Evolutionary conservation across 2,113 vertebrate genomes (phyloP).

Genomic region (Tinamus guttatus): DNA sequence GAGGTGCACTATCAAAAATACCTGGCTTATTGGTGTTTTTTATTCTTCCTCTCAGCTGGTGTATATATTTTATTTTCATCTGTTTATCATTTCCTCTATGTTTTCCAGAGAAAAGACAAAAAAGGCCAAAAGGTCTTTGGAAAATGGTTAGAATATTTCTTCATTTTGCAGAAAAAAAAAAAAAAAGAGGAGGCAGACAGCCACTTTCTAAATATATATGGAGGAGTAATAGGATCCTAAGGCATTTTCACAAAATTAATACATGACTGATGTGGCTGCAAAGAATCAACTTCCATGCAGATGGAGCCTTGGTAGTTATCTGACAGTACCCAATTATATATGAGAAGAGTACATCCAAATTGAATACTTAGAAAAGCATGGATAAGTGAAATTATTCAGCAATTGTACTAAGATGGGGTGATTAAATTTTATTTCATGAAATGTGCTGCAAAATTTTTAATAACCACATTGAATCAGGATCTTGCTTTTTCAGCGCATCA

Average conservation of each 20-base stretch:
- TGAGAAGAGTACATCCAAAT: not conserved
- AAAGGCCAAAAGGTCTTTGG: not conserved
- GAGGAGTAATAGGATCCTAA: not conserved
- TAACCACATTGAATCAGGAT: not conserved
- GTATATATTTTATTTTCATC: not conserved
- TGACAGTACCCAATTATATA: not conserved
- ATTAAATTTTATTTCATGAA: not conserved
- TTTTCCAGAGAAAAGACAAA: not conserved
- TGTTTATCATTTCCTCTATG: not conserved
- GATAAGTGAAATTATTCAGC: not conserved
- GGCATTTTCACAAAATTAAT: too few species aligned
- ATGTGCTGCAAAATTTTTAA: not conserved
- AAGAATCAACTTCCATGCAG: too few species aligned
- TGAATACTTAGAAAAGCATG: not conserved
- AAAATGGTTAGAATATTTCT: not conserved
- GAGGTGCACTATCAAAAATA: not conserved
- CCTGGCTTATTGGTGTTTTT: not conserved
- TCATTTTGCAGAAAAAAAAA: not conserved
- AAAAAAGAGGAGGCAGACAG: not conserved
- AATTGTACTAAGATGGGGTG: not conserved
- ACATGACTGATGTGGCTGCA: too few species aligned
- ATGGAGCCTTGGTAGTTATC: too few species aligned
- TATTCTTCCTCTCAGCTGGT: not conserved
- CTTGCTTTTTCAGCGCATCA: not conserved
- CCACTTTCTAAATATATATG: not conserved